phyloP scores from a whole-genome alignment of 2,113 vertebrate species.

The Hoplias malabaricus region DNA sequence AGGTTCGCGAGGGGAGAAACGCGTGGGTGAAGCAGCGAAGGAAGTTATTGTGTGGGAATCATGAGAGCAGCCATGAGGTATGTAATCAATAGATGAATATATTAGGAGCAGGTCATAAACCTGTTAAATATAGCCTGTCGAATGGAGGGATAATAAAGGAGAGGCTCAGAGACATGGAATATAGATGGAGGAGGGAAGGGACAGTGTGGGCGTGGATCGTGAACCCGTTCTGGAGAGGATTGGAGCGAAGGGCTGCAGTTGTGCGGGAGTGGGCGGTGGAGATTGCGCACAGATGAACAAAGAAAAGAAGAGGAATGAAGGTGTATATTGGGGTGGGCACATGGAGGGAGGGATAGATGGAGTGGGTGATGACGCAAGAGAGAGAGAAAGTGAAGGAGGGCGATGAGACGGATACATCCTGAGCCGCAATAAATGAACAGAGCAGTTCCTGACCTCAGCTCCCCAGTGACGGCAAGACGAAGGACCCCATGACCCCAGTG shows the following conservation, averaged over 20 bases:
- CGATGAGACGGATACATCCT: conserved; percentile 16
- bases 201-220: conserved; percentile 27
- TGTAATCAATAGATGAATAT: neutral
- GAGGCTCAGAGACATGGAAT: conserved; percentile 2
- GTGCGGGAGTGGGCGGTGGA: conserved; percentile 26
- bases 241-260: conserved; percentile 1
- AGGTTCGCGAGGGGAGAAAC: neutral
- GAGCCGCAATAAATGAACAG: conserved; percentile 53
- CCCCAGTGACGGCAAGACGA: conserved; percentile 56
- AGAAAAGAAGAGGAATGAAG: conserved; percentile 27
- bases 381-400: neutral
- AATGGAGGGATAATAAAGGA: conserved; percentile 3
- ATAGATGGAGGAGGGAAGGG: conserved; percentile 13
- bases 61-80: neutral
- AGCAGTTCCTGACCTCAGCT: conserved; percentile 53
- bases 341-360: neutral
- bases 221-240: conserved; percentile 18
- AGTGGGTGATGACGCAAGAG: neutral
- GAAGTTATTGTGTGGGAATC: neutral
- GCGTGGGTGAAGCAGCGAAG: neutral
- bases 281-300: neutral
- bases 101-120: conserved; percentile 29
- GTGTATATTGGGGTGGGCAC: neutral
- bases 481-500: conserved; percentile 47
- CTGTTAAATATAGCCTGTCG: conserved; percentile 10